A percentile compares a stretch with the other conserved stretches of the same genome.
Conservation (phyloP, 2,797 vertebrate genomes). For the Peromyscus nudipes region DNA sequence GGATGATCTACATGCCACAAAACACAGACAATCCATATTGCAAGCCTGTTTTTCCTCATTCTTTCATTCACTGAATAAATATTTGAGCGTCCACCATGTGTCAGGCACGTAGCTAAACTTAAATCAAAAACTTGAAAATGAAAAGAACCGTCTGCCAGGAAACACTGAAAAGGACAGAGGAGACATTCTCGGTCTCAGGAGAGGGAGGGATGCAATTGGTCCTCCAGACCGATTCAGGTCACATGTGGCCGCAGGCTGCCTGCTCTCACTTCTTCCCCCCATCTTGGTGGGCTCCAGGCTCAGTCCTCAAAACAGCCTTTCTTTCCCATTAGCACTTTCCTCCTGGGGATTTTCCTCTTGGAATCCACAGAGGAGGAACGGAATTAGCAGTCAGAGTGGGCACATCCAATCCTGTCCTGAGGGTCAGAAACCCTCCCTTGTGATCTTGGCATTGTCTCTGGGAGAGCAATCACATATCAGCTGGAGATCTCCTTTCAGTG, state of each 20-base stretch:
- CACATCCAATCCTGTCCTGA: slow-evolving; percentile 64
- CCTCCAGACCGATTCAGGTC: background rate
- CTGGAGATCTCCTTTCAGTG: slow-evolving; percentile 43
- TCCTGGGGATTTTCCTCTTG: background rate
- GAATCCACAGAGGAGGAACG: slow-evolving; percentile 52
- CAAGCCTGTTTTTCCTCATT: background rate
- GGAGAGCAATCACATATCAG: slow-evolving; percentile 13
- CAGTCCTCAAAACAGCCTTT: background rate
- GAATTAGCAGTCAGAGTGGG: slow-evolving; percentile 58
- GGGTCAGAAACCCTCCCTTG: slow-evolving; percentile 62
- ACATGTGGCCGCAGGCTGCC: fast-evolving
- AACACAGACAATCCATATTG: no score
- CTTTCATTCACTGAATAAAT: slow-evolving; percentile 22
- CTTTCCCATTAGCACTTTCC: slow-evolving; percentile 25
- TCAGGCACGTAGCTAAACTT: background rate
- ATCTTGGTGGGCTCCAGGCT: background rate
- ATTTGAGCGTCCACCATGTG: background rate
- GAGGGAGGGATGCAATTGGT: fast-evolving
- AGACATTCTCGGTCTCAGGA: background rate
- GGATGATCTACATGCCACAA: background rate
- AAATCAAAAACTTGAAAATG: slow-evolving; percentile 36
- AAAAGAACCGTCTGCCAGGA: slow-evolving; percentile 26
- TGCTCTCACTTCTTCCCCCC: background rate
- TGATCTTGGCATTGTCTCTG: slow-evolving; percentile 40
- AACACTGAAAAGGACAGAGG: background rate